Evolutionary conservation across 1,140 invertebrate species (phyloP), one percentile per base, ranked within the genome.

Genomic region (Ceratina australensis): DNA sequence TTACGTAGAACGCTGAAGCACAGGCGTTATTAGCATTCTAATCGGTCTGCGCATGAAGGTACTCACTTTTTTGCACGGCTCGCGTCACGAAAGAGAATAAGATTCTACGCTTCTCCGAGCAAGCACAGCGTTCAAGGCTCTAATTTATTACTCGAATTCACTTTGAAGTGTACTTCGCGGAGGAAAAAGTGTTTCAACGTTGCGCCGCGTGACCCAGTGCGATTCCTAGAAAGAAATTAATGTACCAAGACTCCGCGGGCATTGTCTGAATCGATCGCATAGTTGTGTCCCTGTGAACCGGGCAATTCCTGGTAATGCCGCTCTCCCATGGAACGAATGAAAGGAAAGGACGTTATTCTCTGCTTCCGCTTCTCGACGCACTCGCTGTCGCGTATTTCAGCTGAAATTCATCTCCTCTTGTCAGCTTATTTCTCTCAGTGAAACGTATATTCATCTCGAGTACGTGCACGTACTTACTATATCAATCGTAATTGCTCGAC

Each of bases 211-310:
- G 76, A 72, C 60, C 76, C 50, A 72, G 3, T 78, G 28, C 59
- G 86, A 87, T 89, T 87, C 86, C 76, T 59, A 66, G 88, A 89
- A 89, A 63, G 81, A 81, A 79, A 88, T 88, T 86, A 86, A 87
- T 86, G 83, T 83, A 81, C 79, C 85, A 71, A 73, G 65, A 80
- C 83, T 80, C 65, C 81, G 78, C 42, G 81, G 78, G 73, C 85
- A 83, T 80, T 83, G 77, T 80, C 80, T 68, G 79, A 71, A 82
- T 85, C 80, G 79, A 83, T 86, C 68, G 75, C 66, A 78, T 64
- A 72, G 79, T 78, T 75, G 56, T 75, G 81, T 86, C 82, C 82
- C 84, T 33, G 24, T 47, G 77, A 84, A 86, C 47, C 68, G 57
- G 15, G 68, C 47, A 52, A 72, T 81, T 81, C 75, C 24, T 16